Evolutionary conservation across 2,888 invertebrate genomes (phyloP), one percentile per base, ranked within the genome.

Genomic region (Nomada fucata): DNA sequence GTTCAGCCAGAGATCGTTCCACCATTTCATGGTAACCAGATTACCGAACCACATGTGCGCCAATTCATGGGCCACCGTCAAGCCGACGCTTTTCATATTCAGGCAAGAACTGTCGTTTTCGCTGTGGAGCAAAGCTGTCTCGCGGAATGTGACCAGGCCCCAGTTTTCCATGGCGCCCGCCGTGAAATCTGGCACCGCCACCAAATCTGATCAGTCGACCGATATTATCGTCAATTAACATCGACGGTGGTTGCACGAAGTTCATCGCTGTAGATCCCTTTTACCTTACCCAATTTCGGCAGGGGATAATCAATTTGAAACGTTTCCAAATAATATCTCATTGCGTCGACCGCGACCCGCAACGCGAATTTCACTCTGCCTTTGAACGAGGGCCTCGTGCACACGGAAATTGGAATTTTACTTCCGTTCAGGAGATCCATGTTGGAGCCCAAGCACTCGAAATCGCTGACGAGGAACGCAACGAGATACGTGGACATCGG

Each of bases 11-110:
- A 84, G 61, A 61, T 84, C 80, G 77, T 84, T 80, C 84, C 84
- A 84, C 84, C 84, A 84, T 53, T 71, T 84, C 80, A 84, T 80
- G 47, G 84, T 84, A 5, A 84, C 84, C 53, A 84, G 53, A 63
- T 84, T 72, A 10, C 84, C 84, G 57, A 84, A 84, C 84, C 84
- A 84, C 84, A 84, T 84, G 61, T 84, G 84, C 2, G 84, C 84
- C 55, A 84, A 47, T 60, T 84, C 84, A n/a, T 84, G 84, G 50
- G 84, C 79, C 42, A 84, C 71, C 13, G 84, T 80, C 61, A 76
- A 55, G 47, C 76, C 59, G 50, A 84, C 80, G 74, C 95, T 94
- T 88, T 96, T 96, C 86, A 95, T 95, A 89, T 95, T 95, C 44
- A 94, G 94, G 13, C 94, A 94, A 2, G 95, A 95, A 29, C 94